Conservation (phyloP, 2,797 vertebrate genomes). For the Malurus leucopterus region DNA sequence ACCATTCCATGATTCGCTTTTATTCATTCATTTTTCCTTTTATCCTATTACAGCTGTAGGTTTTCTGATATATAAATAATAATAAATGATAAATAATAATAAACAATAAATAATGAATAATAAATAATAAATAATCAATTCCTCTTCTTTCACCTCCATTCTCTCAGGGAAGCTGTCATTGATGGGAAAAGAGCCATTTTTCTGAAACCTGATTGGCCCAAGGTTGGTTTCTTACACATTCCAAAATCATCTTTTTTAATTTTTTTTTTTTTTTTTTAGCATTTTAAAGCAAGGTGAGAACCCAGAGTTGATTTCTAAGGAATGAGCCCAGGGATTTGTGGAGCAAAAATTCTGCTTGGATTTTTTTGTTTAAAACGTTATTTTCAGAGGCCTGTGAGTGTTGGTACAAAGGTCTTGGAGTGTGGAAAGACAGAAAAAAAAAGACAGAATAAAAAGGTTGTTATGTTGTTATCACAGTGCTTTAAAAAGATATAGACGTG, state of each 20-base stretch:
- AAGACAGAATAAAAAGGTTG: background rate
- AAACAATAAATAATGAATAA: too few species aligned
- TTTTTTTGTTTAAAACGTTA: background rate
- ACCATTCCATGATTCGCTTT: background rate
- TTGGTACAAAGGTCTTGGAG: background rate
- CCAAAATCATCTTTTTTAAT: background rate
- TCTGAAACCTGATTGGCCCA: conserved; percentile 85
- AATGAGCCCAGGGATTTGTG: background rate
- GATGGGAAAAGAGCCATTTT: conserved; percentile 90
- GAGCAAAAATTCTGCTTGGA: background rate
- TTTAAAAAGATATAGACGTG: too few species aligned
- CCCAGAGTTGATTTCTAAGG: background rate
- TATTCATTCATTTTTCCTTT: fast-evolving
- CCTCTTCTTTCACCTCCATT: background rate
- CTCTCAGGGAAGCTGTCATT: conserved; percentile 80
- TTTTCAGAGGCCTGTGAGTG: background rate
- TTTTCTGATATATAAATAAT: background rate
- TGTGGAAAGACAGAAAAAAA: background rate
- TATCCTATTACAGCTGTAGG: background rate
- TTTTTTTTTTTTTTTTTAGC: background rate
- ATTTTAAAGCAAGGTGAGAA: background rate
- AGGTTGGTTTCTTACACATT: conserved; percentile 73
- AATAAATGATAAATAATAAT: background rate
- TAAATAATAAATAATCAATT: background rate
- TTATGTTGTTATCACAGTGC: background rate